Base-by-base conservation (phyloP, 2,888 invertebrate genomes). In the Caenorhabditis drosophilae region DNA sequence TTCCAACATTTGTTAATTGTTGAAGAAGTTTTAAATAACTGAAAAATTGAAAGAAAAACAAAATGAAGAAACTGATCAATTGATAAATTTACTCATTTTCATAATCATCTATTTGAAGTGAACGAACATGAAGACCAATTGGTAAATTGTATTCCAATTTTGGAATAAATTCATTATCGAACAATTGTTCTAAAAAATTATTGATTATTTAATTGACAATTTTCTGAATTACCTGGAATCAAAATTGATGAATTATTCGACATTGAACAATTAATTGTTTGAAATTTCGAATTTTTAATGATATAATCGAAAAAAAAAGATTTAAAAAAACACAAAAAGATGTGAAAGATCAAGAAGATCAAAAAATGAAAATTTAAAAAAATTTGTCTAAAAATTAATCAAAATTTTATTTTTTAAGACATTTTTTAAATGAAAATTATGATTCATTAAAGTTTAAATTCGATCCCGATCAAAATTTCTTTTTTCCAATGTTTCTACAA, bases 1-100 rank as follows among this genome's bases (percentile, higher is more conserved):
- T 58, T 26, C 80, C 79, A 35, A 82, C 80, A 3, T 63, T 48
- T 11, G 82, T 80, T 47, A 82, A 53, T 42, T 83, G 79, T n/a
- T 67, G 47, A 25, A 83, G 63, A 23, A 80, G 52, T 27, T 70
- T 64, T 22, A 81, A 67, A 48, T 72, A 80, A 18, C 79, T 79
- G 12, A 53, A 72, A 63, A n/a, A n/a, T n/a, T n/a, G n/a, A n/a
- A n/a, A n/a, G n/a, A n/a, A n/a, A n/a, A n/a, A n/a, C n/a, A n/a
- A n/a, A n/a, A n/a, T n/a, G n/a, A n/a, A n/a, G n/a, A n/a, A n/a
- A n/a, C n/a, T n/a, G n/a, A n/a, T n/a, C n/a, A n/a, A n/a, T n/a
- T n/a, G n/a, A n/a, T n/a, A n/a, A n/a, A n/a, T n/a, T n/a, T n/a
- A n/a, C n/a, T n/a, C n/a, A n/a, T n/a, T n/a, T n/a, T 81, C 80